Base-by-base conservation (phyloP, 37 sponge, comb jelly and placozoan species). In the Bolinopsis microptera region DNA sequence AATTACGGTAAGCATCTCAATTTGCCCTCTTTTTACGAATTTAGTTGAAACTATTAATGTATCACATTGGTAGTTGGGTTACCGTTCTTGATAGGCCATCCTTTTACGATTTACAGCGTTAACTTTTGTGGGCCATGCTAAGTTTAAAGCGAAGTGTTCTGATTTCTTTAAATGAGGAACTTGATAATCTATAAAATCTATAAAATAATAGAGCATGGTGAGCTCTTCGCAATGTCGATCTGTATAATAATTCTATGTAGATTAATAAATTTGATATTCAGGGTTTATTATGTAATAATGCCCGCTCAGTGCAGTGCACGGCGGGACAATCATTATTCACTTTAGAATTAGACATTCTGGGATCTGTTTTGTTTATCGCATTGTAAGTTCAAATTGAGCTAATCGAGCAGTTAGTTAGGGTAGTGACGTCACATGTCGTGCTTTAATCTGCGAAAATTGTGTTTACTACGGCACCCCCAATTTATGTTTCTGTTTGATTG, bases 401-500 rank as follows among this genome's bases (percentile, higher is more conserved):
- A 13, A 48, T 48, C 61, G 61, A 48, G 61, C 61, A 48, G 61
- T 48, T 13, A 48, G 61, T 13, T 13, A 48, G 61, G 5, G 61
- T 18, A 18, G 61, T 13, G 61, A 18, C n/a, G n/a, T n/a, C n/a
- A n/a, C n/a, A n/a, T 48, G 61, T 48, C 13, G 9, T 48, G 13
- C 5, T 48, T 48, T 48, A 5, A 48, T 48, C 61, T 48, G 61
- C n/a, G n/a, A n/a, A 48, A 48, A 48, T 13, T 48, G 61, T 48
- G 2, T 72, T 5, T 28, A 23, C 5, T 5, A 5, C 31, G 31
- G 31, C 75, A 21, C 5, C n/a, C n/a, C 13, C 3, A 72, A 28
- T 72, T n/a, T 72, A n/a, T 72, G 75, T 72, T n/a, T 72, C 31
- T 72, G 75, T 72, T n/a, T 72, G 75, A 30, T n/a, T 72, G 75